Evolutionary conservation across 2,113 vertebrate species (phyloP).

Genomic region (Colaptes auratus): DNA sequence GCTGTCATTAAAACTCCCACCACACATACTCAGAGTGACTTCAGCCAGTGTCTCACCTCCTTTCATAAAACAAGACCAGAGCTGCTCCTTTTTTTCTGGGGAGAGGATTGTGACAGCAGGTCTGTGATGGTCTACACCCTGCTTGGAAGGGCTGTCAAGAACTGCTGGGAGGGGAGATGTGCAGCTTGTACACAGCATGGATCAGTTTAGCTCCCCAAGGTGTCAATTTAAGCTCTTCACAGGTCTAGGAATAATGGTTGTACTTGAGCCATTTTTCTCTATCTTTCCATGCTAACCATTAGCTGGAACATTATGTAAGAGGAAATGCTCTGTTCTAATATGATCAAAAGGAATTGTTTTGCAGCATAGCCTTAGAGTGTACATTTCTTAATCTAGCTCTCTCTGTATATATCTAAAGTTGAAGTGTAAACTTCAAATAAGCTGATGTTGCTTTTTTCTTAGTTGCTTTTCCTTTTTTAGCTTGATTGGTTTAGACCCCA

Average conservation of each 20-base stretch:
- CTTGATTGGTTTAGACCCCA: slow-evolving; percentile 49
- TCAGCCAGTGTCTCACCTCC: neutral
- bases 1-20: neutral
- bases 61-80: neutral
- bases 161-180: neutral
- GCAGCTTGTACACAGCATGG: neutral
- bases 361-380: neutral
- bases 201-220: neutral
- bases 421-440: neutral
- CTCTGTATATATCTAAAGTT: neutral
- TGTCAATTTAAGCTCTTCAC: slow-evolving; percentile 11
- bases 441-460: slow-evolving; percentile 26
- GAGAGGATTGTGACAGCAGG: neutral
- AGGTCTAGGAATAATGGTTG: neutral
- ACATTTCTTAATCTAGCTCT: neutral
- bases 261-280: neutral
- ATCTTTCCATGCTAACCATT: neutral
- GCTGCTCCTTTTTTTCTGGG: neutral
- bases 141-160: neutral
- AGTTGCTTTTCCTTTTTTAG: slow-evolving; percentile 25
- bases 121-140: neutral
- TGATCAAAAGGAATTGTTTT: neutral
- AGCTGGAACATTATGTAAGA: neutral
- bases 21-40: neutral
- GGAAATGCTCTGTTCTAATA: neutral